Evolutionary conservation across 2,888 invertebrate genomes (phyloP), one percentile per base, ranked within the genome.

Genomic region (Balanococcus diminutus): DNA sequence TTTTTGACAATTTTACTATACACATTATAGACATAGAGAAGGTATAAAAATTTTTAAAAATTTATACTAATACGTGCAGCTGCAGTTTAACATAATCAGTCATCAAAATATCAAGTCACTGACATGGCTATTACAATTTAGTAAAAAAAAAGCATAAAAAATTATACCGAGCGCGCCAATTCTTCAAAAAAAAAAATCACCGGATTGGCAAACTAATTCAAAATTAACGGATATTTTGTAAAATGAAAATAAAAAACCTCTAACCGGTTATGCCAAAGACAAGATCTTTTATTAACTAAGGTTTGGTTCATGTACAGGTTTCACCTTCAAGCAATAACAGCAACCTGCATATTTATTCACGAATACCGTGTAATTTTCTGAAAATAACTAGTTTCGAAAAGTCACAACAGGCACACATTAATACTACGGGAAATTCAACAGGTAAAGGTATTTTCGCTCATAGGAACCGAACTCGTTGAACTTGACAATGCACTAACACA

Each of bases 361-460:
- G 85, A 85, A 79, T 85, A 85, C 75, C 85, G 72, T 85, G 85
- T 85, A 85, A 85, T 85, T 85, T 85, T 85, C 85, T 75, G 85
- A 85, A 85, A 85, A 85, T 85, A 85, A 85, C 85, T 85, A 85
- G 85, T 85, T 85, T 85, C 85, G 32, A 85, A 85, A 85, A 85
- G 85, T 79, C 85, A 75, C 85, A 85, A 75, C 85, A 85, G 85
- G 85, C 85, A 25, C 79, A 75, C 83, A 83, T 61, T 83, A 83
- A 83, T 36, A 42, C 72, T 79, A 85, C 85, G 72, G 85, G 85
- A 85, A 85, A 85, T 79, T 85, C 85, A 85, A 85, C 85, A 85
- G 75, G 85, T 79, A 85, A 72, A 84, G 67, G 51, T 46, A 42
- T 85, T 84, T 85, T 85, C 46, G 79, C 85, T 85, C 79, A 85